Evolutionary conservation across 2,113 vertebrate species (phyloP), one percentile per base, ranked within the genome.

Genomic region (Odontesthes bonariensis): DNA sequence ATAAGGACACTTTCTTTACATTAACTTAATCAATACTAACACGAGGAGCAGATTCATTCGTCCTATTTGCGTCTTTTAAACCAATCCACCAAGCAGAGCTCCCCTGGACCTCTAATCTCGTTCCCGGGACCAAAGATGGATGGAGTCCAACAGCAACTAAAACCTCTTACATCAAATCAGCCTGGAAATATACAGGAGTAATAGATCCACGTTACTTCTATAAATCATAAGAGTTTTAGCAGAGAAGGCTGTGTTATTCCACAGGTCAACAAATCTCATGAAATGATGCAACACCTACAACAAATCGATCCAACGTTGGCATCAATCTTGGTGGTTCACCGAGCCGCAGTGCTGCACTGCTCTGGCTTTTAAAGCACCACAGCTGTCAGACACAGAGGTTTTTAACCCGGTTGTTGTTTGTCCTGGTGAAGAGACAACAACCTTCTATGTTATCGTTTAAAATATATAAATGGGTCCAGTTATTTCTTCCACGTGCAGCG

Each of bases 151-250:
- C n/a, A 38, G 46, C 68, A 52, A 46, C 12, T 66, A 59, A 75
- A 59, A 55, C 23, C 49, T 54, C 20, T 79, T 75, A 55, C 67
- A 70, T 83, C 71, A 62, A 23, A 14, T 53, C 52, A 56, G 31
- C 57, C 22, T 14, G 61, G 51, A 44, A 63, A 64, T 54, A 35
- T 31, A 20, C 52, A 51, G 19, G 51, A 40, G 14, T 47, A 51
- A 61, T 62, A 5, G 27, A 56, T 33, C 32, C 32, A 57, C 19
- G 52, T 4, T 12, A 51, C 27, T 77, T 59, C 23, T 47, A 17
- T n/a, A 71, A 32, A 49, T 33, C 22, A 22, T n/a, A n/a, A n/a
- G n/a, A n/a, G n/a, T n/a, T n/a, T n/a, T n/a, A n/a, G n/a, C n/a
- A n/a, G n/a, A n/a, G n/a, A n/a, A n/a, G 54, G 17, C 31, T 22